phyloP scores from a whole-genome alignment of 1,140 invertebrate genomes.

The Planococcus citri region DNA sequence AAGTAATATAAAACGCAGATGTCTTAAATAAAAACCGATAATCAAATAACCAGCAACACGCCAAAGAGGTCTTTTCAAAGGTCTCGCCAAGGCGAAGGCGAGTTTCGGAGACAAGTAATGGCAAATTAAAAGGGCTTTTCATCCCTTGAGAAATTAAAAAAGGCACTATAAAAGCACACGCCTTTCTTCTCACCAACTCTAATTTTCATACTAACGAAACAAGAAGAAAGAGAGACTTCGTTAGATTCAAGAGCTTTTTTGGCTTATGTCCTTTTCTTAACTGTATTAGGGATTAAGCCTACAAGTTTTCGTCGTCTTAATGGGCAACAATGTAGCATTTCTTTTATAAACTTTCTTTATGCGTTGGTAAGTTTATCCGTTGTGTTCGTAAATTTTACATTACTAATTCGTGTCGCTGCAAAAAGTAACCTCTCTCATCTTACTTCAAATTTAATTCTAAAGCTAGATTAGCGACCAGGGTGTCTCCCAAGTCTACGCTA shows the following conservation, averaged over 20 bases:
- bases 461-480: not conserved
- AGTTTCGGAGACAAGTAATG: slow-evolving; percentile 16
- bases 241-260: slow-evolving; percentile 10
- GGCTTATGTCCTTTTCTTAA: slow-evolving; percentile 6
- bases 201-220: slow-evolving; percentile 5
- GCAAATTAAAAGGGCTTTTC: slow-evolving; percentile 18
- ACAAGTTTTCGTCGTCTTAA: not conserved
- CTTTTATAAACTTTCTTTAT: slow-evolving; percentile 4
- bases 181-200: slow-evolving; percentile 4
- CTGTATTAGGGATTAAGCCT: not conserved
- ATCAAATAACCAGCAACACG: slow-evolving; percentile 7
- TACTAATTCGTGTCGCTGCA: not conserved
- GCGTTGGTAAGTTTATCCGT: slow-evolving; percentile 6
- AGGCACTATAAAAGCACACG: not conserved
- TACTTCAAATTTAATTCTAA: not conserved
- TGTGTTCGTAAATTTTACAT: slow-evolving; percentile 3
- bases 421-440: not conserved
- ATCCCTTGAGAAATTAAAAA: slow-evolving; percentile 17
- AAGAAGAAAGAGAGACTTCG: not conserved
- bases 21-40: slow-evolving; percentile 15
- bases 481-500: not conserved
- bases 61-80: slow-evolving; percentile 14
- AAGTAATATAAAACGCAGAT: slow-evolving; percentile 16
- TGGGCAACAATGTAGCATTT: not conserved
- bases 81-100: not conserved